Base-by-base conservation (phyloP, 1,140 invertebrate genomes). In the Centruroides sculpturatus region DNA sequence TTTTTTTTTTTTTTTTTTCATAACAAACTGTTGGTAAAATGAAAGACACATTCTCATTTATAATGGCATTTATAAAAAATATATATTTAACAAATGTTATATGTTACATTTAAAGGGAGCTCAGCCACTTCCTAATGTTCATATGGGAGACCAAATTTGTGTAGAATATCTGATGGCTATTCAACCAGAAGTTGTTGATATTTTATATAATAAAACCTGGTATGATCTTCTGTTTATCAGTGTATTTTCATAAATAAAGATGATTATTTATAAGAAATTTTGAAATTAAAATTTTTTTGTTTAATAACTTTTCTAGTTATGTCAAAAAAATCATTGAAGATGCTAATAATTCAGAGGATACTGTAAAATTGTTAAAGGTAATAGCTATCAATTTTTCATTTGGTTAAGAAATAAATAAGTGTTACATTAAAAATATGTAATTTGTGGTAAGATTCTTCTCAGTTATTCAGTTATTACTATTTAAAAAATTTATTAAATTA, bases 301-400 rank as follows among this genome's bases (percentile, higher is more conserved):
- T 60, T 68, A 62, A 23, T 23, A 23, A 23, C 23, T 23, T 62
- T 76, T 78, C 61, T 62, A 77, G 73, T 49, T 96, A 94, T 71
- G 85, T 97, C 59, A 97, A 97, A 74, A 97, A 97, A 73, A 76
- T 97, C 6, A 90, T 96, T 13, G 92, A 97, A 74, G 93, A 98
- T 69, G 86, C 86, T 36, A 92, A 90, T 74, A 82, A 85, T 36
- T 85, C 86, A 36, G 92, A 97, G 66, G 93, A 97, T 59, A 89
- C 88, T 0, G 79, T 91, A 3, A 87, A 90, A 73, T 75, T 97
- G 54, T 72, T 78, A 47, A 73, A 74, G 67, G 74, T 76, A 68
- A 52, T 59, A 23, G 23, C 23, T 1, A 23, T 23, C 23, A 23
- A 23, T 23, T 23, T 23, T 23, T 23, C 0, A 23, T 23, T 23